phyloP scores from a whole-genome alignment of 2,113 vertebrate genomes.

The Pterocles burchelli region DNA sequence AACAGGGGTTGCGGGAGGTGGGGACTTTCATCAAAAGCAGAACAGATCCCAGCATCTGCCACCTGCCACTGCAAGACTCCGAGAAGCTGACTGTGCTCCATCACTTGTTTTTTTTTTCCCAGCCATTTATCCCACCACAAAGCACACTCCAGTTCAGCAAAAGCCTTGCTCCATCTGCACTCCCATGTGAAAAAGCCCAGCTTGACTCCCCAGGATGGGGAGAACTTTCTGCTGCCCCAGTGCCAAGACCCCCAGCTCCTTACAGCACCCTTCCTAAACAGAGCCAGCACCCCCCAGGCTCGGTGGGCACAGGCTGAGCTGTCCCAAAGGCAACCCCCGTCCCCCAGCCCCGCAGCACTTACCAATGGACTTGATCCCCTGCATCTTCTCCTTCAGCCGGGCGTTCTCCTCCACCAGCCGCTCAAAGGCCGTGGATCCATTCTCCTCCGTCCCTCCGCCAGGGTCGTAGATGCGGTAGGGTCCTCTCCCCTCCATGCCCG shows the following conservation, averaged over 20 bases:
- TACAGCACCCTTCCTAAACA: not conserved
- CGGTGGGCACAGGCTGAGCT: not conserved
- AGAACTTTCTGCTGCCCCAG: not conserved
- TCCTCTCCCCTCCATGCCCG: conserved; percentile 91
- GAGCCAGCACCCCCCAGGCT: not conserved
- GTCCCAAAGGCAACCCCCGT: not conserved
- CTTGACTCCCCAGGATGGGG: not conserved
- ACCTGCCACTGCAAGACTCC: not conserved
- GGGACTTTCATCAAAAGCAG: not conserved
- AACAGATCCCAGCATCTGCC: not conserved
- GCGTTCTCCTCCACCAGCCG: conserved; percentile 90
- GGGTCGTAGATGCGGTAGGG: conserved; percentile 98
- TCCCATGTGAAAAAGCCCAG: accelerated
- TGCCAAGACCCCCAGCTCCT: not conserved
- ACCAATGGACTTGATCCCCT: conserved; percentile 95
- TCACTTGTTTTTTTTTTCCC: not conserved
- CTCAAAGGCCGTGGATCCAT: conserved; percentile 83
- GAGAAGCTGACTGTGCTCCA: not conserved
- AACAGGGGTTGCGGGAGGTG: not conserved
- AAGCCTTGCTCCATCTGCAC: not conserved
- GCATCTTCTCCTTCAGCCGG: conserved; percentile 92
- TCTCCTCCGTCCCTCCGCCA: conserved; percentile 81
- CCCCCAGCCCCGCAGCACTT: not conserved
- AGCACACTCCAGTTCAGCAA: not conserved
- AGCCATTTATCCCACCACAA: not conserved